These are phyloP conservation scores for Trichopria drosophilae DNA, from an alignment of 2,888 invertebrate genomes.

Conservation along the genomic window DNA sequence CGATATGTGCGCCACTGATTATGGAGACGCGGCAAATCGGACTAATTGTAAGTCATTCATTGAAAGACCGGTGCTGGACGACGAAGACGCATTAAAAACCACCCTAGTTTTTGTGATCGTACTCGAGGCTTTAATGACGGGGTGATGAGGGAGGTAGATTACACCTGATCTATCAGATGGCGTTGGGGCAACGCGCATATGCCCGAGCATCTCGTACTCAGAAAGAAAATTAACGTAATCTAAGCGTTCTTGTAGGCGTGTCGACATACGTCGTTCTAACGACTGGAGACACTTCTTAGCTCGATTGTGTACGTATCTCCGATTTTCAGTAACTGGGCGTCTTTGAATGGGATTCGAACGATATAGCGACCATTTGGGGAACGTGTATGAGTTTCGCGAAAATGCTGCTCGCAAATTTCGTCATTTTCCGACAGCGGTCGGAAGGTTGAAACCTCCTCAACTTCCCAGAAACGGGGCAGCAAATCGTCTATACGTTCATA, in stretches of 20 bases:
- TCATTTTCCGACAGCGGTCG: not conserved
- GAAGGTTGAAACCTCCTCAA: not conserved
- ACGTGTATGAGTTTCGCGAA: no score
- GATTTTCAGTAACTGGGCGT: not conserved
- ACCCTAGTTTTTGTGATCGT: no score
- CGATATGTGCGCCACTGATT: conserved; percentile 3
- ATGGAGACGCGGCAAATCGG: conserved; percentile 8
- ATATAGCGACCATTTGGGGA: conserved; percentile 7
- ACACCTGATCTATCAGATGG: not conserved
- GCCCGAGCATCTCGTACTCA: not conserved
- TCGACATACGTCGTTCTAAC: not conserved
- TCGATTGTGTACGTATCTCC: conserved; percentile 1
- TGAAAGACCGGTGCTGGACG: conserved; percentile 5
- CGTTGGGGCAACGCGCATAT: no score
- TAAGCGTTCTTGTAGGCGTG: not conserved
- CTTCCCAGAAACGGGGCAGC: conserved; percentile 8
- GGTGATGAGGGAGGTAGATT: conserved; percentile 15
- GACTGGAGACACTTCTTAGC: not conserved
- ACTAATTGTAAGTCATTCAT: conserved; percentile 18
- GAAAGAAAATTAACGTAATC: not conserved
- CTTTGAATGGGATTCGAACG: conserved; percentile 6
- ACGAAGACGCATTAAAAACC: conserved; percentile 23
- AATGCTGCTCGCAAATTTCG: no score
- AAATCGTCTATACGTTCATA: not conserved
- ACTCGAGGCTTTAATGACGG: conserved; percentile 6